These are phyloP conservation scores for Choloepus hoffmanni DNA, from an alignment of 2,113 vertebrate genomes.

Conservation along the genomic window DNA sequence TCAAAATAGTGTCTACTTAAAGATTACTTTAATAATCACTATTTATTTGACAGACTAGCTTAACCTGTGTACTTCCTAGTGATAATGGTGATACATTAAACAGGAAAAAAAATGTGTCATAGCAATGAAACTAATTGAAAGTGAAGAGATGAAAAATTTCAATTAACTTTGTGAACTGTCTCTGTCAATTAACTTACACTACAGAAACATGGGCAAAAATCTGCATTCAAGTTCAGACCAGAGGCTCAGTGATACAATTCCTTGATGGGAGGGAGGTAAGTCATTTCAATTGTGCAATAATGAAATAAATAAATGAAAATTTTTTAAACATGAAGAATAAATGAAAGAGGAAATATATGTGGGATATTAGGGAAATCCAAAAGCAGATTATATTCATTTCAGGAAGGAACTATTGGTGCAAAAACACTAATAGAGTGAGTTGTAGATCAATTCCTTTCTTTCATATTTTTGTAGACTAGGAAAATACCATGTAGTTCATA, in stretches of 20 bases:
- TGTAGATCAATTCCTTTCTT: not conserved
- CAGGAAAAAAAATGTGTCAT: conserved; percentile 84
- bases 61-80: conserved; percentile 74
- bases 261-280: not conserved
- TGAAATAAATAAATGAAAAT: conserved; percentile 22
- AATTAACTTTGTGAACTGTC: conserved; percentile 90
- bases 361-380: not conserved
- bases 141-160: conserved; percentile 88
- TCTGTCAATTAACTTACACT: conserved; percentile 88
- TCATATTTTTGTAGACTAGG: not conserved
- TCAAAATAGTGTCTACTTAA: conserved; percentile 75
- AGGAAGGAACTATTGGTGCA: not conserved
- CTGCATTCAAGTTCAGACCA: conserved; percentile 79
- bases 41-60: conserved; percentile 76
- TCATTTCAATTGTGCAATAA: not conserved
- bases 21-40: conserved; percentile 81
- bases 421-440: not conserved
- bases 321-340: conserved; percentile 35
- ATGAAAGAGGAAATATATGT: not conserved
- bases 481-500: not conserved
- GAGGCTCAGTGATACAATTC: conserved; percentile 51
- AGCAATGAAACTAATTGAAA: conserved; percentile 88
- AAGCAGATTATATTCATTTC: not conserved
- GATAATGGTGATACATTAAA: conserved; percentile 84
- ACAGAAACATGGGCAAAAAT: conserved; percentile 79